These are phyloP conservation scores for Mactra quadrangularis DNA, from an alignment of 1,140 invertebrate species.

Conservation along the genomic window DNA sequence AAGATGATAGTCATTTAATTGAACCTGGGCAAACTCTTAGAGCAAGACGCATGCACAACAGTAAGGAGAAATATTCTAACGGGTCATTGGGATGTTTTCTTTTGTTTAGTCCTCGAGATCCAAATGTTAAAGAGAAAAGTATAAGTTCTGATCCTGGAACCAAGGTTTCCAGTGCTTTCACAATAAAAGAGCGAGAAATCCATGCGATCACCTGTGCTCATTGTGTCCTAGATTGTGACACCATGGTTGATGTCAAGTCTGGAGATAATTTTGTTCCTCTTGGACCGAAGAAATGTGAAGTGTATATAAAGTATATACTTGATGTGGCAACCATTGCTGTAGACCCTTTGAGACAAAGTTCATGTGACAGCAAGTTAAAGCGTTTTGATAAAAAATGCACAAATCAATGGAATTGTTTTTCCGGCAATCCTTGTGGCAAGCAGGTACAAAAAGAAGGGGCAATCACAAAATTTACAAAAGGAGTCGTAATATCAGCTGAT, in stretches of 20 bases:
- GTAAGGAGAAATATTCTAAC: neutral
- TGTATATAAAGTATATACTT: neutral
- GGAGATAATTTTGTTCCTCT: neutral
- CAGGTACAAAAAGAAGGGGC: slow-evolving; percentile 19
- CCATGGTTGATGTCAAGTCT: neutral
- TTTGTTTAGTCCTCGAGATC: neutral
- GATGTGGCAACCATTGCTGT: slow-evolving; percentile 15
- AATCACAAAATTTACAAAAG: neutral
- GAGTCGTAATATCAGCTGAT: slow-evolving; percentile 5
- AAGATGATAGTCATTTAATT: neutral
- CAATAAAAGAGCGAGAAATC: neutral
- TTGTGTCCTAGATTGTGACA: slow-evolving; percentile 16
- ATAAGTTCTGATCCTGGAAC: neutral
- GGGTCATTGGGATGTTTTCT: slow-evolving; percentile 15
- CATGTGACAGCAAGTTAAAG: slow-evolving; percentile 8
- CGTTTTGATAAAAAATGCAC: no score
- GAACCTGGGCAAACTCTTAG: slow-evolving; percentile 3
- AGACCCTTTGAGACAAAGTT: neutral
- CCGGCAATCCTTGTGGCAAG: neutral
- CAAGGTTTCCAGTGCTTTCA: neutral
- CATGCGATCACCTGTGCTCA: slow-evolving; percentile 24
- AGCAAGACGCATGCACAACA: neutral
- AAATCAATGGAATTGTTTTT: neutral
- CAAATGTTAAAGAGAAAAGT: neutral
- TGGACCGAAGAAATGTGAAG: neutral